These are phyloP conservation scores for Melanerpes formicivorus DNA, from an alignment of 2,113 vertebrate species.

Conservation along the genomic window DNA sequence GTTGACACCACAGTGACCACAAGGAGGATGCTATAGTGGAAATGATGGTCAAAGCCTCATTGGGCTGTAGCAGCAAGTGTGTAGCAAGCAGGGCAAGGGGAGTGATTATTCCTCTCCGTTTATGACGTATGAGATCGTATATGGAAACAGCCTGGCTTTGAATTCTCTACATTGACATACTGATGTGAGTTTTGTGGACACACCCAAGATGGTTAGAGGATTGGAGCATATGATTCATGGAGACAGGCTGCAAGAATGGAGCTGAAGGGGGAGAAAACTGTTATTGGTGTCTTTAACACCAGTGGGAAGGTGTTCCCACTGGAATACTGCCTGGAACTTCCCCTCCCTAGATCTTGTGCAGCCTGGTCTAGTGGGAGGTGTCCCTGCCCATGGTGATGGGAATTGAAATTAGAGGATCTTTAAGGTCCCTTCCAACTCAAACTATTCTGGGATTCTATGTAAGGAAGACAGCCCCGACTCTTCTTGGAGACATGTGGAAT, in stretches of 20 bases:
- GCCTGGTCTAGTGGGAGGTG: too few relatives aligned
- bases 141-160: not conserved
- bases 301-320: not conserved
- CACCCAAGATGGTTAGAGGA: not conserved
- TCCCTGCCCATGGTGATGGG: too few relatives aligned
- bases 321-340: not conserved
- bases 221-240: not conserved
- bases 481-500: not conserved
- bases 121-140: not conserved
- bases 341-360: not conserved
- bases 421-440: too few relatives aligned
- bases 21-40: not conserved
- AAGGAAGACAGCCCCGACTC: not conserved
- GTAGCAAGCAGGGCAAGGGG: not conserved
- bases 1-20: not conserved
- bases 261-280: not conserved
- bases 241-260: not conserved
- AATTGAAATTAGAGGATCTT: too few relatives aligned
- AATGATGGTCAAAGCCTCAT: accelerated
- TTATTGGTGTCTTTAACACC: not conserved
- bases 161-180: not conserved
- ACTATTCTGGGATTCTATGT: not conserved
- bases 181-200: not conserved
- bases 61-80: not conserved
- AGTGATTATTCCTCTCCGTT: not conserved